Conservation (phyloP, 1,140 invertebrate genomes). For the Teleopsis dalmanni region DNA sequence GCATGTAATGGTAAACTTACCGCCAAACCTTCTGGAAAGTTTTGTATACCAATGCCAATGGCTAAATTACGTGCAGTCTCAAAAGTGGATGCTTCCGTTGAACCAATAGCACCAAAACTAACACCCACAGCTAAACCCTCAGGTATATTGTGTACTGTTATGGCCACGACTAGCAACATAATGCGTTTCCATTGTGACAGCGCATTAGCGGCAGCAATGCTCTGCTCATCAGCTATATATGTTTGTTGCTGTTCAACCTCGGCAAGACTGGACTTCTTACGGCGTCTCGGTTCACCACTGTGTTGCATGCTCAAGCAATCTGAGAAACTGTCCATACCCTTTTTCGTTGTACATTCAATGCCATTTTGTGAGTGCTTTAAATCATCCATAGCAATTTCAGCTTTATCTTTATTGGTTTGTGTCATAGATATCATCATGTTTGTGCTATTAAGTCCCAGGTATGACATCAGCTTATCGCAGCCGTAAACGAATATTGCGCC, state of each 20-base stretch:
- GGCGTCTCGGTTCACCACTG: conserved; percentile 26
- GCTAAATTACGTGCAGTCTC: conserved; percentile 91
- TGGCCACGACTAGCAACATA: conserved; percentile 88
- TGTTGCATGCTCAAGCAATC: conserved; percentile 42
- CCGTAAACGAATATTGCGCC: conserved; percentile 91
- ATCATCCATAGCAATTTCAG: conserved; percentile 42
- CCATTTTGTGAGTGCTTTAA: conserved; percentile 18
- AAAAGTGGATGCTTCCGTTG: conserved; percentile 75
- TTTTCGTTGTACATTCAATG: conserved; percentile 22
- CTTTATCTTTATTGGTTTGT: conserved; percentile 39
- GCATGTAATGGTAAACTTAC: conserved; percentile 91
- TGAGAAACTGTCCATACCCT: conserved; percentile 41
- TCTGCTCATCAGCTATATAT: conserved; percentile 20
- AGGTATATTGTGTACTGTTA: conserved; percentile 84
- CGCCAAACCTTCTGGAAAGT: conserved; percentile 96
- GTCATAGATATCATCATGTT: conserved; percentile 65
- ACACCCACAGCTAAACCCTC: conserved; percentile 98
- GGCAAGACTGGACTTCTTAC: conserved; percentile 31
- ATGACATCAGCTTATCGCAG: conserved; percentile 82
- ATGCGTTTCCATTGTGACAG: conserved; percentile 86
- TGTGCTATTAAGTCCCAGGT: conserved; percentile 69
- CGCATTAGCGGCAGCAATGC: too few species aligned
- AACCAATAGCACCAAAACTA: conserved; percentile 91
- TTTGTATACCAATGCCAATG: conserved; percentile 97
- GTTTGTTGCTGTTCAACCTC: conserved; percentile 20